Percentiles rank a stretch among this genome's conserved stretches.
Evolutionary conservation across 2,888 invertebrate species (phyloP).

Genomic region (Papilio demoleus): DNA sequence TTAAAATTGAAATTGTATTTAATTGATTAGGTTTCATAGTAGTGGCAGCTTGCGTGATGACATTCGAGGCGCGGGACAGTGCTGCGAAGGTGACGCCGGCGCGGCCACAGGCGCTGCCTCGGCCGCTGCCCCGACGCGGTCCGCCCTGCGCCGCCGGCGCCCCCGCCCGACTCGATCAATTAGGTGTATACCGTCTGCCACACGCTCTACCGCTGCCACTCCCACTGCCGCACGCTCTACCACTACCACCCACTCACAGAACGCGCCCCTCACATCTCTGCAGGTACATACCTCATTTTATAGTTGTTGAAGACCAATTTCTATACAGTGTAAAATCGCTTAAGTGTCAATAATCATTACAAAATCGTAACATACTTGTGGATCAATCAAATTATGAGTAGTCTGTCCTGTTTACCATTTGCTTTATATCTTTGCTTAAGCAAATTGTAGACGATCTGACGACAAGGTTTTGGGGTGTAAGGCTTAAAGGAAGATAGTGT

Average conservation of each 20-base stretch:
- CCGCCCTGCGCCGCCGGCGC: conserved; percentile 78
- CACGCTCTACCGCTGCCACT: conserved; percentile 74
- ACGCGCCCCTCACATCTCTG: conserved; percentile 64
- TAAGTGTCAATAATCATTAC: not conserved
- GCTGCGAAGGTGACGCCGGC: conserved; percentile 95
- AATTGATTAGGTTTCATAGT: conserved; percentile 92
- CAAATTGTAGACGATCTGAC: conserved; percentile 5
- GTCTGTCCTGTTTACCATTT: not conserved
- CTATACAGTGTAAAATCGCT: no score
- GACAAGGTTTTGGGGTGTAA: conserved; percentile 11
- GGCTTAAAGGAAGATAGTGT: conserved; percentile 47
- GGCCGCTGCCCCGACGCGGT: conserved; percentile 78
- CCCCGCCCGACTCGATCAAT: conserved; percentile 85
- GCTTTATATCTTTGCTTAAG: conserved; percentile 14
- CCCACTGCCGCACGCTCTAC: conserved; percentile 72
- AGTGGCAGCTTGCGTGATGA: conserved; percentile 98
- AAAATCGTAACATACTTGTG: not conserved
- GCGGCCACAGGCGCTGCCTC: conserved; percentile 79
- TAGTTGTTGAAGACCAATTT: no score
- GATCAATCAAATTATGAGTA: not conserved
- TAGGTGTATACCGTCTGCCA: conserved; percentile 87
- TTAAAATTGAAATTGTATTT: not conserved
- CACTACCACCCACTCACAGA: conserved; percentile 74
- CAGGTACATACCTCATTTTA: conserved; percentile 62
- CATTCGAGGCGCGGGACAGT: conserved; percentile 98